These are phyloP conservation scores for Anthophora plumipes DNA, from an alignment of 2,888 invertebrate species.

Conservation along the genomic window DNA sequence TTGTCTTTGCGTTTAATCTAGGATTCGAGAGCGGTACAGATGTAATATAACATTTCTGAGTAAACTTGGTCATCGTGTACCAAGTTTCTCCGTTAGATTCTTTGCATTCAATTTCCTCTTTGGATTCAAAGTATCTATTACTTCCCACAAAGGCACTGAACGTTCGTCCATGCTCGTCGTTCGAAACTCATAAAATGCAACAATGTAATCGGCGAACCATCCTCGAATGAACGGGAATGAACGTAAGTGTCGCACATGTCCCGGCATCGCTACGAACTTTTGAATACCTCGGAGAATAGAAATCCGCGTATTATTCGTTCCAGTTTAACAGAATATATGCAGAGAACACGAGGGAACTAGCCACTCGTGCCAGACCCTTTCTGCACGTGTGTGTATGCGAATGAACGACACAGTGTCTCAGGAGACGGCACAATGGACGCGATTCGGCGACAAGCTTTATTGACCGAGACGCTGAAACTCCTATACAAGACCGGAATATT, in stretches of 20 bases:
- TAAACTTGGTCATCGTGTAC: no score
- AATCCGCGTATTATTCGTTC: conserved; percentile 62
- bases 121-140: no score
- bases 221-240: conserved; percentile 29
- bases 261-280: conserved; percentile 49
- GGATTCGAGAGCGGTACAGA: no score
- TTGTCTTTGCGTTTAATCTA: no score
- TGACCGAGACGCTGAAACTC: conserved; percentile 52
- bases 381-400: conserved; percentile 34
- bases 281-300: conserved; percentile 60
- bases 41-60: no score
- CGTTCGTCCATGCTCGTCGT: no score
- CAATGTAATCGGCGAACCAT: conserved; percentile 1
- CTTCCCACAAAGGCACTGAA: background rate
- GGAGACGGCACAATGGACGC: conserved; percentile 55
- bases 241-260: conserved; percentile 11
- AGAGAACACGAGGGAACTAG: background rate
- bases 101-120: no score
- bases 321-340: conserved; percentile 58
- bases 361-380: background rate
- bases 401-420: conserved; percentile 42
- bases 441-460: conserved; percentile 47
- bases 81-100: no score
- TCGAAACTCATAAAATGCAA: background rate
- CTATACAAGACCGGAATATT: conserved; percentile 64